Evolutionary conservation across 2,797 vertebrate species (phyloP).

Genomic region (Knipowitschia caucasica): DNA sequence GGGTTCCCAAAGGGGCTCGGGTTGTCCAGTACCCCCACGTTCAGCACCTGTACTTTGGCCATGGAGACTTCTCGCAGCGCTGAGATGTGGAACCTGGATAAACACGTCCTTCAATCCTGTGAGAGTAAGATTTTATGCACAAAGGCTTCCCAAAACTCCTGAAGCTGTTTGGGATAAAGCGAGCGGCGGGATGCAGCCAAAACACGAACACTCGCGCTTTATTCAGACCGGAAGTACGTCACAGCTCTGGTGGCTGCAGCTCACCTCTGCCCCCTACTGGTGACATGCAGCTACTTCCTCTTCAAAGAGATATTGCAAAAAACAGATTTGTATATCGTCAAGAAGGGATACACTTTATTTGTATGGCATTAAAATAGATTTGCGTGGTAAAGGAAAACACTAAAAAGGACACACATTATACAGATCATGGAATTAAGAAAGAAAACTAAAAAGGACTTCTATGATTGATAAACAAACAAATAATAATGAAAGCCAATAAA

Average conservation of each 20-base stretch:
- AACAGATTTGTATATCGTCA: too few species aligned
- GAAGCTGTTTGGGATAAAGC: not conserved
- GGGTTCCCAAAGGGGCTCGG: slow-evolving; percentile 87
- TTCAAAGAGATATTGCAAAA: too few species aligned
- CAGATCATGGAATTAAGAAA: too few species aligned
- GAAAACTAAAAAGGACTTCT: too few species aligned
- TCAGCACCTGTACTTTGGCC: slow-evolving; percentile 90
- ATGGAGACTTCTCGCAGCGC: slow-evolving; percentile 52
- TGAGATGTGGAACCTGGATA: not conserved
- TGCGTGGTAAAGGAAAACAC: too few species aligned
- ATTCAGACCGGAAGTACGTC: not conserved
- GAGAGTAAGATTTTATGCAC: not conserved
- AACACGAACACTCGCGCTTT: not conserved
- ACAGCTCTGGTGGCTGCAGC: not conserved
- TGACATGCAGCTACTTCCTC: too few species aligned
- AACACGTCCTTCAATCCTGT: not conserved
- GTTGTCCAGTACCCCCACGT: slow-evolving; percentile 84
- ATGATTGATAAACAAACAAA: too few species aligned
- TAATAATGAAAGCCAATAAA: too few species aligned
- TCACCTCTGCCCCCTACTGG: not conserved
- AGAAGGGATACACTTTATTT: too few species aligned
- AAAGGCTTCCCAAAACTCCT: not conserved
- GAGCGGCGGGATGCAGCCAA: not conserved
- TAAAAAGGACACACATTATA: too few species aligned
- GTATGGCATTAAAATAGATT: too few species aligned